Percentiles rank a stretch among this genome's conserved stretches.
phyloP scores from a whole-genome alignment of 2,888 invertebrate species.

The Cyclophora punctaria region DNA sequence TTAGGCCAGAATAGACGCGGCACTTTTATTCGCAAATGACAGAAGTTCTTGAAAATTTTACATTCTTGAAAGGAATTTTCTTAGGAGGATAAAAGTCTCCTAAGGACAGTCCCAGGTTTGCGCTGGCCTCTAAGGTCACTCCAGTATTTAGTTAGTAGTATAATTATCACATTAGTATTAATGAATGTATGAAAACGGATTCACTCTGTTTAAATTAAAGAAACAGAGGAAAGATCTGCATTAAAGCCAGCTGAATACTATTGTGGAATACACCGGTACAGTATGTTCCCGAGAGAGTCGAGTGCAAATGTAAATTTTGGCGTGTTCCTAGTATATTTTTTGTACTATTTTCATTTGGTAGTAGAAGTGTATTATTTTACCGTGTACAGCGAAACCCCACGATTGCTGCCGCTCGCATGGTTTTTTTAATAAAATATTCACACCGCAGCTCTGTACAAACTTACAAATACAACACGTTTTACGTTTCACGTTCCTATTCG shows the following conservation, averaged over 20 bases:
- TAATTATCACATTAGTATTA: neutral
- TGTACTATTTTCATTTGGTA: constrained; percentile 13
- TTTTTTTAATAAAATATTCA: constrained; percentile 32
- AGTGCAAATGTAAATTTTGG: constrained; percentile 19
- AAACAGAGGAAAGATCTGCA: constrained; percentile 3
- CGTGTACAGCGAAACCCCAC: constrained; percentile 1
- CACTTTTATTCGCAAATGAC: too few species aligned
- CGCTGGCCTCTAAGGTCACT: neutral
- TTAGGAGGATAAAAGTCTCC: too few species aligned
- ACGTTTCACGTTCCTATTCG: constrained; percentile 6
- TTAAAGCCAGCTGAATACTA: constrained; percentile 5
- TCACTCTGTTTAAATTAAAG: neutral
- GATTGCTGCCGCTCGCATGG: constrained; percentile 18
- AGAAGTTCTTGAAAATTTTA: too few species aligned
- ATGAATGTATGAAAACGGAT: neutral
- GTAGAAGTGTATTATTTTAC: constrained; percentile 7
- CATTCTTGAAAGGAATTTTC: too few species aligned
- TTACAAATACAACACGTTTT: constrained; percentile 13
- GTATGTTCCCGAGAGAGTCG: constrained; percentile 5
- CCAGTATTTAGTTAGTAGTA: neutral
- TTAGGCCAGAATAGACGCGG: too few species aligned
- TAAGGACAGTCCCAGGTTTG: too few species aligned
- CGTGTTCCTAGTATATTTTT: constrained; percentile 12
- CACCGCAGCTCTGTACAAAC: constrained; percentile 24
- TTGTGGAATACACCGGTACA: constrained; percentile 15